Evolutionary conservation across 2,888 invertebrate genomes (phyloP), one percentile per base, ranked within the genome.

Genomic region (Apodemia mormo): DNA sequence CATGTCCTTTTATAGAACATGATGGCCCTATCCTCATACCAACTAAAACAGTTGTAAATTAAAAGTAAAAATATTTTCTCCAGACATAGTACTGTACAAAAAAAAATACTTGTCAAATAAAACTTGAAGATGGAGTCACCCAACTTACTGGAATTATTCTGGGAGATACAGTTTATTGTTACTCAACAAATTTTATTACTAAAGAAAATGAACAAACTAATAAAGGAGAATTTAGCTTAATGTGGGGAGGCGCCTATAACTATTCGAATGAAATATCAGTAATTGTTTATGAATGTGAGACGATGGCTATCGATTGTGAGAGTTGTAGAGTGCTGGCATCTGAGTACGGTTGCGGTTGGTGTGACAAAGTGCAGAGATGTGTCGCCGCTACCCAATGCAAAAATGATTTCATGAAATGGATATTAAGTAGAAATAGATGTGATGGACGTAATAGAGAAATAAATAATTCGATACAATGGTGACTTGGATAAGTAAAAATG

Each of bases 191-290:
- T n/a, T 49, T 49, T 49, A 49, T 4, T 49, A 49, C n/a, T 49
- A 5, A 49, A 49, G 49, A 49, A 49, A 49, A 14, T 49, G 49
- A 49, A 49, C 14, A 49, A 49, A 14, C 14, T 14, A 14, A 49
- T 14, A 14, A 49, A 49, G 54, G 54, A 54, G 8, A 22, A 54
- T 8, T 54, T 4, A 22, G 54, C 22, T n/a, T 54, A 54, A 22
- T 22, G 8, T 54, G 54, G 54, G 54, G 22, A 7, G 85, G 85
- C 30, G 76, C 74, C 8, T 76, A 76, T 45, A 80, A 82, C 1
- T 77, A 79, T 71, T 85, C 84, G 0, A 85, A 85, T 72, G 67
- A 71, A 56, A 71, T 85, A 45, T 76, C 77, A 8, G 68, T 85
- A 3, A 69, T 74, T 4, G 75, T 81, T 30, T 84, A 84, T 66